A percentile compares a stretch with the other conserved stretches of the same genome.
Conservation (phyloP, 64 coral and sea anemone species). For the Acropora tenuis region DNA sequence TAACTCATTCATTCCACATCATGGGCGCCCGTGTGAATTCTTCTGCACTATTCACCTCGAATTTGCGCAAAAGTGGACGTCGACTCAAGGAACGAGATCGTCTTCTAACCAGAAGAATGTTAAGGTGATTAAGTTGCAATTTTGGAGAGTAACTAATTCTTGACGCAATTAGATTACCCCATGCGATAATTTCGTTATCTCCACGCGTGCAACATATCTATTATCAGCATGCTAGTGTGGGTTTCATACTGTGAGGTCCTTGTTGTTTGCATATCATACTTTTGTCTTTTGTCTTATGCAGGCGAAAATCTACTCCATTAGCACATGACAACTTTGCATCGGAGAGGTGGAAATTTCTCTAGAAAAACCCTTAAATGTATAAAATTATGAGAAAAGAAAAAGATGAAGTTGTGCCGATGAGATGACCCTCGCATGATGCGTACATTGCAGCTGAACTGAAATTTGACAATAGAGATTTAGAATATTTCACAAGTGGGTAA, state of each 20-base stretch:
- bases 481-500: too few species aligned
- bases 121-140: too few species aligned
- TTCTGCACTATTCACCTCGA: too few species aligned
- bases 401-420: too few species aligned
- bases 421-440: too few species aligned
- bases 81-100: too few species aligned
- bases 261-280: background rate
- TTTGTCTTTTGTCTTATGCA: background rate
- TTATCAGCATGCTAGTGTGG: background rate
- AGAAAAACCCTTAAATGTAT: background rate
- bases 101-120: too few species aligned
- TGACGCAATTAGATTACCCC: background rate
- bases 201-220: background rate
- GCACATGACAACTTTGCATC: background rate
- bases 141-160: background rate
- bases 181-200: slow-evolving; percentile 19
- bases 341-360: background rate
- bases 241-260: background rate
- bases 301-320: background rate
- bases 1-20: too few species aligned
- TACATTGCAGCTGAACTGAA: background rate
- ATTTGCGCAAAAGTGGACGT: too few species aligned
- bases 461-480: background rate
- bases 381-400: too few species aligned
- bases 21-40: too few species aligned